Percentiles rank a stretch among this genome's conserved stretches.
Conservation (phyloP, 1,140 invertebrate genomes). For the Brachionus sp. region DNA sequence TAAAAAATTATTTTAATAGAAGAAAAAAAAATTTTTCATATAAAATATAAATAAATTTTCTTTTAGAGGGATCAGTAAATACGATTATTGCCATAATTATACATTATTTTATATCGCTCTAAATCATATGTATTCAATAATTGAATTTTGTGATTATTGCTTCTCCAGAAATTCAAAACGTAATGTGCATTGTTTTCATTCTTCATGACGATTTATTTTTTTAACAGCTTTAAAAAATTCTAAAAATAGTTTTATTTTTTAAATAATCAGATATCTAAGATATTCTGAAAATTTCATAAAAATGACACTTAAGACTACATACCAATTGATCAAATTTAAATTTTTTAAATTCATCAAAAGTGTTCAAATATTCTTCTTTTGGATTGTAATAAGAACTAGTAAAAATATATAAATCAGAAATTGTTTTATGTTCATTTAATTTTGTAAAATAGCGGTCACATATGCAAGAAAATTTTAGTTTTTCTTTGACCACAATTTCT, state of each 20-base stretch:
- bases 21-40: too few relatives aligned
- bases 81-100: not conserved
- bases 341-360: slow-evolving; percentile 4
- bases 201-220: not conserved
- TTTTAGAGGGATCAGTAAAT: not conserved
- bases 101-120: not conserved
- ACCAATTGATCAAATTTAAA: slow-evolving; percentile 6
- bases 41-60: too few relatives aligned
- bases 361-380: not conserved
- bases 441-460: slow-evolving; percentile 7
- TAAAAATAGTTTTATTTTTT: too few relatives aligned
- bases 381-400: not conserved
- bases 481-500: too few relatives aligned
- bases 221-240: not conserved
- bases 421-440: not conserved
- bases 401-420: not conserved
- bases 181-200: slow-evolving; percentile 1
- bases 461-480: not conserved
- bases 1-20: too few relatives aligned
- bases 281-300: too few relatives aligned
- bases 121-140: not conserved
- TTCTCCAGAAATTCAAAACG: not conserved
- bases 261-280: too few relatives aligned
- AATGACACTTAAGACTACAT: not conserved
- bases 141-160: not conserved